Conservation (phyloP, 1,140 invertebrate species). For the Prorops nasuta region DNA sequence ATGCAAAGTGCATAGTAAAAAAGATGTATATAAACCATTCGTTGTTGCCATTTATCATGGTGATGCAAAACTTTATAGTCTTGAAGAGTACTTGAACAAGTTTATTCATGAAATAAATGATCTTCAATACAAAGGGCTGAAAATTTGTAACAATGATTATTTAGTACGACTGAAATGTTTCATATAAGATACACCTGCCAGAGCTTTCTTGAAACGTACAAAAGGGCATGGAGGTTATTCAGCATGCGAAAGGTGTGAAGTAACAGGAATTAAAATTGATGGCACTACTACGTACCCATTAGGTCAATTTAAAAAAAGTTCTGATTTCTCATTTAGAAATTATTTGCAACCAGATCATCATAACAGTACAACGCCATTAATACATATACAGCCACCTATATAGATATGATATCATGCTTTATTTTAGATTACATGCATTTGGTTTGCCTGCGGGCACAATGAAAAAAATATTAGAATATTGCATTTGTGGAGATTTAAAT, state of each 20-base stretch:
- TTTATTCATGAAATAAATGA: conserved; percentile 17
- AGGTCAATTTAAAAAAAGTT: background rate
- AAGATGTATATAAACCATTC: conserved; percentile 17
- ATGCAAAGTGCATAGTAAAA: conserved; percentile 14
- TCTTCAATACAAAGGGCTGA: background rate
- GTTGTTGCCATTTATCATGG: conserved; percentile 16
- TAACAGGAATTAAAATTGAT: background rate
- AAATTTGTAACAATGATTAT: conserved; percentile 5
- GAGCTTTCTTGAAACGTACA: conserved; percentile 18
- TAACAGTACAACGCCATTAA: background rate
- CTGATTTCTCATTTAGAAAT: background rate
- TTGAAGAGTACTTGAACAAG: conserved; percentile 8
- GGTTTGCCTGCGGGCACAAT: background rate
- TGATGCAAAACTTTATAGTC: conserved; percentile 9
- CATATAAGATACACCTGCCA: conserved; percentile 18
- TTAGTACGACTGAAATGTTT: conserved; percentile 12
- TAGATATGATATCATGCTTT: conserved; percentile 23
- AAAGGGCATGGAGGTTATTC: conserved; percentile 16
- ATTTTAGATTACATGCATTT: conserved; percentile 11
- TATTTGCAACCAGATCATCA: conserved; percentile 3
- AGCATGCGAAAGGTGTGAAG: conserved; percentile 16
- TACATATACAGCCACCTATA: background rate
- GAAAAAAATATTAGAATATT: conserved; percentile 12
- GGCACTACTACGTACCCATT: conserved; percentile 7
- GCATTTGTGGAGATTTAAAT: background rate